Base-by-base conservation (phyloP, 2,888 invertebrate species). In the Molanna angustata region DNA sequence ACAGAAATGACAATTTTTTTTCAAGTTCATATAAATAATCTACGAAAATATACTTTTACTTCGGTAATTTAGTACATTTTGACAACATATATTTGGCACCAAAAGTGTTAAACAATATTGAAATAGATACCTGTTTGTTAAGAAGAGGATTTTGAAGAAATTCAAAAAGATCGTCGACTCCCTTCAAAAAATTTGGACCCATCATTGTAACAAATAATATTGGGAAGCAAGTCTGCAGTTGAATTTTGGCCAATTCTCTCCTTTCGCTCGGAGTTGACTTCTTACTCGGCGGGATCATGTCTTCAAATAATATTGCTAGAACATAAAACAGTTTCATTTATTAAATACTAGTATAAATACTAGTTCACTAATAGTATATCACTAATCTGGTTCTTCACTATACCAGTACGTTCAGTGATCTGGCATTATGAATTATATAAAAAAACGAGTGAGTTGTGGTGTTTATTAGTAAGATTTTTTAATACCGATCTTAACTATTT, bases 81-180 rank as follows among this genome's bases (percentile, higher is more conserved):
- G n/a, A n/a, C n/a, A n/a, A n/a, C n/a, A n/a, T n/a, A n/a, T n/a
- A n/a, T n/a, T n/a, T n/a, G n/a, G n/a, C n/a, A n/a, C n/a, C n/a
- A n/a, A n/a, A 7, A 27, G 11, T 7, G 11, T 4, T 7, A 27
- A 4, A 27, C 19, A n/a, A 11, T 4, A 44, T 31, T 13, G 14
- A 4, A 11, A 27, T n/a, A 33, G 43, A 2, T 40, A 73, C 76
- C 69, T 76, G 76, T 68, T 85, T 85, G 61, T 85, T 85, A 2
- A 80, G 70, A 4, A 78, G 71, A 11, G 83, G 82, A 56, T 74
- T 69, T 68, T 84, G 78, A 37, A 76, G 62, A 41, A 73, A 68
- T 50, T 71, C 68, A 46, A 74, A 77, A 49, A 82, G 58, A n/a
- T 72, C 60, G 18, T 72, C 71, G 55, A 76, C 68, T 40, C 79